Base-by-base conservation (phyloP, 2,888 invertebrate genomes). In the Eurois occulta region DNA sequence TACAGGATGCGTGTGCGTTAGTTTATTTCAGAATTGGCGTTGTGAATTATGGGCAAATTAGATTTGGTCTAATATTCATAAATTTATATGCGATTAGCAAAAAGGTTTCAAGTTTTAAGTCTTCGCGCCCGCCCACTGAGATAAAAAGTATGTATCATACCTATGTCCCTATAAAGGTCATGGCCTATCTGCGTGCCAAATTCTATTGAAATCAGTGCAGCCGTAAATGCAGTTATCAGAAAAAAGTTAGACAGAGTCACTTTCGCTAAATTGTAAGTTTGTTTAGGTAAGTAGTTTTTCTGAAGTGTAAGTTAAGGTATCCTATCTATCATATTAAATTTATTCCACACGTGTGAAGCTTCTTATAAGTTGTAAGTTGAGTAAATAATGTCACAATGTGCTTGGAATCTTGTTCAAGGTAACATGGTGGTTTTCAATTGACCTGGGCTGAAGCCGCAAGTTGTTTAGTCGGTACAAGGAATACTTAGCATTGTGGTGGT, bases 401-500 rank as follows among this genome's bases (percentile, higher is more conserved):
- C 24, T 24, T 55, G 62, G 82, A 74, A 75, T 72, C 64, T 69
- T 66, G 80, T 69, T 69, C 82, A 84, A 87, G 80, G 80, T 76
- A 67, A 72, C 41, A 4, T 35, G 16, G 88, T 72, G 83, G 83
- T 83, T 85, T 87, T 69, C 83, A 87, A 76, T 74, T 74, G 82
- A 88, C 85, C 77, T 75, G 73, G 16, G 35, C 65, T 62, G 55
- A 62, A 82, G 66, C 84, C 79, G 21, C 81, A 77, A 72, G 58
- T 65, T 46, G 62, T 72, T 74, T 70, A 72, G 38, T 66, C 21
- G 3, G 35, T 75, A 64, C 64, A 79, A 66, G 48, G 43, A 77
- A 72, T 72, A 69, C 35, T 72, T 80, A 73, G 72, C 67, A 73
- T 28, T 60, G 48, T 71, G 8, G 78, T 62, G 52, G 80, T 78